phyloP scores from a whole-genome alignment of 1,140 invertebrate species.

The Planococcus citri region DNA sequence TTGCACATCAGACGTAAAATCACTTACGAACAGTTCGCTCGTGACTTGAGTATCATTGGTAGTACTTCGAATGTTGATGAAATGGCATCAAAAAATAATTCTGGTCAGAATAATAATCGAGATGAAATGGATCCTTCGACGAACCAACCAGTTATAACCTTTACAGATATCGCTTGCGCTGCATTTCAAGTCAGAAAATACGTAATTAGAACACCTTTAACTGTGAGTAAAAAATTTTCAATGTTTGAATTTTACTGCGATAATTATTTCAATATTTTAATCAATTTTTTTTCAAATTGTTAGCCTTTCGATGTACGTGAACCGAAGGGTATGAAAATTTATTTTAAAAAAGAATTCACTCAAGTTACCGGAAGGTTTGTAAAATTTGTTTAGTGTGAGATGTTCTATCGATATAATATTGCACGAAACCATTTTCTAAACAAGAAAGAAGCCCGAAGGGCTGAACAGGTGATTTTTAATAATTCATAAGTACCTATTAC shows the following conservation, averaged over 20 bases:
- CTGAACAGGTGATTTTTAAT: neutral
- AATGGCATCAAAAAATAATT: neutral
- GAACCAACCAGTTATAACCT: neutral
- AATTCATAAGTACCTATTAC: too few relatives aligned
- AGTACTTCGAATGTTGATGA: neutral
- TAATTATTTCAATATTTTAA: too few relatives aligned
- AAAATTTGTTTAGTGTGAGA: neutral
- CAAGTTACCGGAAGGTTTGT: conserved; percentile 77
- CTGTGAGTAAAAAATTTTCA: neutral
- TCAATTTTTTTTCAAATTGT: too few relatives aligned
- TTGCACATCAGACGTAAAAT: neutral
- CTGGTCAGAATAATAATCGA: too few relatives aligned
- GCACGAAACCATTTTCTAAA: neutral
- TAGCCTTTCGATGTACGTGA: neutral
- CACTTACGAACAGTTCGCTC: neutral
- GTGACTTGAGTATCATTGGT: neutral
- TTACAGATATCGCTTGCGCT: neutral
- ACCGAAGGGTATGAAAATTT: conserved; percentile 63
- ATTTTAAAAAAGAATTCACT: conserved; percentile 84
- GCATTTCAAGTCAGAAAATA: conserved; percentile 10
- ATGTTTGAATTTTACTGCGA: neutral
- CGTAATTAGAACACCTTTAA: neutral
- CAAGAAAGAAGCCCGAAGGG: neutral
- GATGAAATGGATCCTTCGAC: neutral
- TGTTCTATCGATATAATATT: neutral